Percentiles rank a stretch among this genome's conserved stretches.
phyloP scores from a whole-genome alignment of 2,113 vertebrate genomes.

The Melanocharis versteri region DNA sequence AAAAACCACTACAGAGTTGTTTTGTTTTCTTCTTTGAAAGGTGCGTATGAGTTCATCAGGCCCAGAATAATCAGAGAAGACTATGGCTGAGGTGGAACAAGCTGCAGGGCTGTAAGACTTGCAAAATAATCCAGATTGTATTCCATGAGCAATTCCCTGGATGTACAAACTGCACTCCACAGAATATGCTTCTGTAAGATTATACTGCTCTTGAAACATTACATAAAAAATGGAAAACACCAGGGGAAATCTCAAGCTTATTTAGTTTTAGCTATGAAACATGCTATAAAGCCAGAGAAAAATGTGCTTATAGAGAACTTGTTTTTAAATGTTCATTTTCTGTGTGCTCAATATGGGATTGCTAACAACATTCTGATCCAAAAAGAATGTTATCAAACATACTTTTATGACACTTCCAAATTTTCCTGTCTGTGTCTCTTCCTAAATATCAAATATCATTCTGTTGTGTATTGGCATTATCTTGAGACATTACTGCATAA shows the following conservation, averaged over 20 bases:
- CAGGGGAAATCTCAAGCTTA: background rate
- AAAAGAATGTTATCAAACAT: constrained; percentile 49
- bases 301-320: background rate
- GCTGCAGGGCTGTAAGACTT: background rate
- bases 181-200: background rate
- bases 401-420: constrained; percentile 26
- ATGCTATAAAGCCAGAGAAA: background rate
- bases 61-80: background rate
- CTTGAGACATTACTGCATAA: constrained; percentile 35
- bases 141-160: background rate
- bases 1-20: background rate
- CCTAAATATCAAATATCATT: constrained; percentile 19
- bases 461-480: constrained; percentile 46
- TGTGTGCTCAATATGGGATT: constrained; percentile 1
- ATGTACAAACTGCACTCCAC: background rate
- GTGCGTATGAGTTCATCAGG: background rate
- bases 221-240: background rate
- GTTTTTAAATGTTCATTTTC: background rate
- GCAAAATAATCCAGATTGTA: background rate
- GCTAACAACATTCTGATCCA: constrained; percentile 4
- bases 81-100: background rate
- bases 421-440: background rate
- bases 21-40: background rate
- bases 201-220: background rate
- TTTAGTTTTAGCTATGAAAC: background rate